phyloP scores from a whole-genome alignment of 2,113 vertebrate genomes.

The Rostratula benghalensis region DNA sequence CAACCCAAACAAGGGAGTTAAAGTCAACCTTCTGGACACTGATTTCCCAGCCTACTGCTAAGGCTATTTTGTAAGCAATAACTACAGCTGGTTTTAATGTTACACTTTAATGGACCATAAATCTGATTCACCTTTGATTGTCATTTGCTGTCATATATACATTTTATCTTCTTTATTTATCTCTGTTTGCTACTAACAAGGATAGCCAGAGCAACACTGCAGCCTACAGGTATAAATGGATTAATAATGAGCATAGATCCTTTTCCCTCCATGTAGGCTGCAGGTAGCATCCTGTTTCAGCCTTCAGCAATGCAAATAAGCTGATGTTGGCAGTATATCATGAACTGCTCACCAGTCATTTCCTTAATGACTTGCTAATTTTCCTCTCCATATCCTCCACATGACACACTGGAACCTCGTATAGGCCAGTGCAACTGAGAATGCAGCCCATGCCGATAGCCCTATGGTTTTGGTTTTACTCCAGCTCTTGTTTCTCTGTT shows the following conservation, averaged over 20 bases:
- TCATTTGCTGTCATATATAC: not conserved
- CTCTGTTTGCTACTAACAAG: not conserved
- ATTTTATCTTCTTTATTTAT: not conserved
- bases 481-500: constrained; percentile 9
- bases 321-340: constrained; percentile 64
- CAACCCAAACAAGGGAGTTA: not conserved
- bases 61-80: not conserved
- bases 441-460: not conserved
- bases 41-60: not conserved
- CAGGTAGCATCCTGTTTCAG: constrained; percentile 73
- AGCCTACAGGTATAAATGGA: not conserved
- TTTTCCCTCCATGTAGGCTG: not conserved
- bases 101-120: not conserved
- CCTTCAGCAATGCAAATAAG: constrained; percentile 67
- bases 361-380: constrained; percentile 79
- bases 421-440: not conserved
- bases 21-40: not conserved
- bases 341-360: constrained; percentile 59
- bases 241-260: not conserved
- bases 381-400: constrained; percentile 57
- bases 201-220: not conserved
- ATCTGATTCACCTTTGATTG: not conserved
- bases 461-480: not conserved
- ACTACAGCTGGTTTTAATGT: not conserved
- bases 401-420: constrained; percentile 44